Evolutionary conservation across 2,888 invertebrate species (phyloP).

Genomic region (Meiosimyza decipiens): DNA sequence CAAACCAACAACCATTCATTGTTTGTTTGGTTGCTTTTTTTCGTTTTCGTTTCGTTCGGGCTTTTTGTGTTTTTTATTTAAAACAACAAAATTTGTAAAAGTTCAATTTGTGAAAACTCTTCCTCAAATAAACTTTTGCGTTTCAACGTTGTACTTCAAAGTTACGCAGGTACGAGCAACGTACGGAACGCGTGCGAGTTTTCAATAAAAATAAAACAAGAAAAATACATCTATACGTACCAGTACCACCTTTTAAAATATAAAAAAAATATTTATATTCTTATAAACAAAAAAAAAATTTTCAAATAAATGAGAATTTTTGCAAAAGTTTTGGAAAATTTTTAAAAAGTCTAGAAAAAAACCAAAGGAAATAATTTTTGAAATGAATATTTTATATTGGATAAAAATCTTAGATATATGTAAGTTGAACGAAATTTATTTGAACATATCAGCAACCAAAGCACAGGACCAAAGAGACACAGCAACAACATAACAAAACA

Average conservation of each 20-base stretch:
- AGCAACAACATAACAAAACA: not conserved
- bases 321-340: too few species aligned
- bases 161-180: slow-evolving; percentile 1
- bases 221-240: too few species aligned
- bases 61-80: too few species aligned
- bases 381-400: too few species aligned
- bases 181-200: slow-evolving; percentile 8
- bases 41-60: too few species aligned
- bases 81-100: too few species aligned
- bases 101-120: too few species aligned
- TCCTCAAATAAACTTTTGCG: slow-evolving; percentile 1
- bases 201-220: not conserved
- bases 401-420: too few species aligned
- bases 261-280: not conserved
- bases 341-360: too few species aligned
- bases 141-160: slow-evolving; percentile 29
- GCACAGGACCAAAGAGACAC: not conserved
- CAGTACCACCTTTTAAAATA: not conserved
- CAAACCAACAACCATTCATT: too few species aligned
- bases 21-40: too few species aligned
- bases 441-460: slow-evolving; percentile 13
- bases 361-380: too few species aligned
- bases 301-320: not conserved
- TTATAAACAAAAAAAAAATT: not conserved
- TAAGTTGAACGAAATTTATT: not conserved